Conservation (phyloP, 1,140 invertebrate species). For the Sinonovacula constricta region DNA sequence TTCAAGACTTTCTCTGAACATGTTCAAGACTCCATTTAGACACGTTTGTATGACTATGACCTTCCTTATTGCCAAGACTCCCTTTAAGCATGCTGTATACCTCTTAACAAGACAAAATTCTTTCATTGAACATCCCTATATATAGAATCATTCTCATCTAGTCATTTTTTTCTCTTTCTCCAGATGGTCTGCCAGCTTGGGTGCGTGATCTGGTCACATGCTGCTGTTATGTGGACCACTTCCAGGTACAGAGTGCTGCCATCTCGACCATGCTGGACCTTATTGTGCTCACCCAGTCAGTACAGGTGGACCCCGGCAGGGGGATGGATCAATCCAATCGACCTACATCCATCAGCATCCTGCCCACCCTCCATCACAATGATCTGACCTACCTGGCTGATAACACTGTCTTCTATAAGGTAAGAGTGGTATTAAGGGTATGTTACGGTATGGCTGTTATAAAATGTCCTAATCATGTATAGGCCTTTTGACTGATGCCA, state of each 20-base stretch:
- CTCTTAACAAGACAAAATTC: not conserved
- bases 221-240: slow-evolving; percentile 83
- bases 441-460: too few species aligned
- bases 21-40: too few species aligned
- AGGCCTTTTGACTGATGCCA: too few species aligned
- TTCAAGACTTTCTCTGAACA: too few species aligned
- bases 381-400: slow-evolving; percentile 84
- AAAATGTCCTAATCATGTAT: too few species aligned
- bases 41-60: too few species aligned
- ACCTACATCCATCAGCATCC: slow-evolving; percentile 83
- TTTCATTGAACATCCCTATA: not conserved
- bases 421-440: too few species aligned
- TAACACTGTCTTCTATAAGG: slow-evolving; percentile 84
- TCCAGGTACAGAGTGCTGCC: slow-evolving; percentile 84
- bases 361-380: slow-evolving; percentile 83
- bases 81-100: too few species aligned
- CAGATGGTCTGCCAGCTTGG: slow-evolving; percentile 85
- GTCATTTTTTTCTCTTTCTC: slow-evolving; percentile 15
- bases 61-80: too few species aligned
- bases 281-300: slow-evolving; percentile 81
- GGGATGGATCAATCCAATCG: slow-evolving; percentile 5
- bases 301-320: slow-evolving; percentile 55
- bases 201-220: slow-evolving; percentile 85
- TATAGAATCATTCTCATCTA: not conserved
- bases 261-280: slow-evolving; percentile 88